Conservation (phyloP, 2,888 invertebrate species). For the Xestia c-nigrum region DNA sequence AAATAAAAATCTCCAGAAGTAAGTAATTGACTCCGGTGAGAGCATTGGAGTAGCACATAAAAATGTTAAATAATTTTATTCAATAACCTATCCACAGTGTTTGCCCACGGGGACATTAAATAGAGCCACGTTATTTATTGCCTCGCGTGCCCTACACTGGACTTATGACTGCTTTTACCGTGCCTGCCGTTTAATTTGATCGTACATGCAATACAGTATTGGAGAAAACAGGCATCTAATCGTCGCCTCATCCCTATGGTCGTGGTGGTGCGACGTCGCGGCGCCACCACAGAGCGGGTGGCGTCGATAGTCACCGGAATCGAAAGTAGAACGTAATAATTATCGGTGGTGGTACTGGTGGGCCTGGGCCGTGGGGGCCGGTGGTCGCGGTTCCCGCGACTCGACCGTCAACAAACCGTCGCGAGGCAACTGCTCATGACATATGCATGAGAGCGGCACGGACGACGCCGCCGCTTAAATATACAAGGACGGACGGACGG, state of each 20-base stretch:
- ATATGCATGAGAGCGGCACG: constrained; percentile 89
- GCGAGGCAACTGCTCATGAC: constrained; percentile 90
- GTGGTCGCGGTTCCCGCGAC: constrained; percentile 86
- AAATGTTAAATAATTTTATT: constrained; percentile 72
- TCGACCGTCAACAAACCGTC: constrained; percentile 89
- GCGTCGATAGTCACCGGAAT: constrained; percentile 83
- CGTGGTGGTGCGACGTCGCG: constrained; percentile 66
- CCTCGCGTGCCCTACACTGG: constrained; percentile 81
- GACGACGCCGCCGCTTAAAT: constrained; percentile 86
- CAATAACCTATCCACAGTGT: constrained; percentile 74
- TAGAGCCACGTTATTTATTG: constrained; percentile 80
- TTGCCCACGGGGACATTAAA: constrained; percentile 77
- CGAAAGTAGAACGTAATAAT: constrained; percentile 88
- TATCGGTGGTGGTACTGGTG: constrained; percentile 81
- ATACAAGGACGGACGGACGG: constrained; percentile 87
- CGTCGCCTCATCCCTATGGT: constrained; percentile 86
- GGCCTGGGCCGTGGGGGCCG: constrained; percentile 76
- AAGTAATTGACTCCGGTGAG: constrained; percentile 31
- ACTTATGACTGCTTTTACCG: constrained; percentile 84
- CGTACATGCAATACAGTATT: constrained; percentile 84
- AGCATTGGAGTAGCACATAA: constrained; percentile 49
- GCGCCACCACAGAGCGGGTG: constrained; percentile 73
- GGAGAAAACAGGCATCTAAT: constrained; percentile 85
- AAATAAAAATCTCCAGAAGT: constrained; percentile 33
- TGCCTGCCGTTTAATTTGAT: constrained; percentile 86